Percentiles rank a stretch among this genome's conserved stretches.
Evolutionary conservation across 2,797 vertebrate species (phyloP).

Genomic region (Paguma larvata): DNA sequence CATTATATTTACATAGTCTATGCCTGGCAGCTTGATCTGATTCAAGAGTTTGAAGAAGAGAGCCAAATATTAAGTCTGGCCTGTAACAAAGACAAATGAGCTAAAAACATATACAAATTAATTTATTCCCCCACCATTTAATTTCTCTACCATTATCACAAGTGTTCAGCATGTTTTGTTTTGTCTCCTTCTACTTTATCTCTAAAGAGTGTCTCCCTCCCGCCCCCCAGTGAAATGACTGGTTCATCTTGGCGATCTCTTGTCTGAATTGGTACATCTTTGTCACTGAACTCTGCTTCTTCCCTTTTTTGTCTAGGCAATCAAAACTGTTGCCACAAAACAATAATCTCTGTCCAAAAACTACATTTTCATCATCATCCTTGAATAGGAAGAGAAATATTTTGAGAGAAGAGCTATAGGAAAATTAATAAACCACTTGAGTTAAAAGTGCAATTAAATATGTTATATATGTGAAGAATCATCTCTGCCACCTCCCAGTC

Average conservation of each 20-base stretch:
- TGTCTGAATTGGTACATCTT: background rate
- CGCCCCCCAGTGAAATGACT: background rate
- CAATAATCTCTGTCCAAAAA: background rate
- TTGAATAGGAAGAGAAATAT: background rate
- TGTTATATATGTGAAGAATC: background rate
- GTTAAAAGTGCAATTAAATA: background rate
- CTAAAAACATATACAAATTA: background rate
- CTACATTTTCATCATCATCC: background rate
- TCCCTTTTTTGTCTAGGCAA: background rate
- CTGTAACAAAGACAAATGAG: background rate
- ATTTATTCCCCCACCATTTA: background rate
- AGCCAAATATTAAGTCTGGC: background rate
- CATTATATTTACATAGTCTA: background rate
- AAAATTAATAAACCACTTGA: background rate
- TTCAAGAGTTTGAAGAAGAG: background rate
- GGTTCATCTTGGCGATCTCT: background rate
- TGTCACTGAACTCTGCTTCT: background rate
- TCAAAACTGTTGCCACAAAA: slow-evolving; percentile 34
- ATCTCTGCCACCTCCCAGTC: background rate
- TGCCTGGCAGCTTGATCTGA: background rate
- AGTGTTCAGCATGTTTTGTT: background rate
- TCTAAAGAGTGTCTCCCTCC: background rate
- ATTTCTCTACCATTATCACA: background rate
- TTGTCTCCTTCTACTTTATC: background rate
- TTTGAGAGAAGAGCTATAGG: background rate